Evolutionary conservation across 2,113 vertebrate species (phyloP).

Genomic region (Microtus richardsoni): DNA sequence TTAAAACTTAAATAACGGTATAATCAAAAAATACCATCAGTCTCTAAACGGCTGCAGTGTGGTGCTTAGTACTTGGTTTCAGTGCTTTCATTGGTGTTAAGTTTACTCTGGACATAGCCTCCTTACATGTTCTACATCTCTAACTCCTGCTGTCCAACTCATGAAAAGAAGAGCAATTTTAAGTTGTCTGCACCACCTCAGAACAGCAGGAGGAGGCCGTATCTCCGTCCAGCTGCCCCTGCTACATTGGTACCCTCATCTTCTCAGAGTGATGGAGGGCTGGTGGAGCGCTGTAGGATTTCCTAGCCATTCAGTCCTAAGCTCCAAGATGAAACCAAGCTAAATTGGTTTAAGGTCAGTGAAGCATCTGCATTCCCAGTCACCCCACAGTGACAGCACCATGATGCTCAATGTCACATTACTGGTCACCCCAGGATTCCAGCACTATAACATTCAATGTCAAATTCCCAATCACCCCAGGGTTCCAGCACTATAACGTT

Average conservation of each 20-base stretch:
- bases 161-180: not conserved
- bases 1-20: not conserved
- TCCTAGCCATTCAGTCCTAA: not conserved
- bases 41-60: conserved; percentile 10
- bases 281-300: not conserved
- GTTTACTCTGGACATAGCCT: not conserved
- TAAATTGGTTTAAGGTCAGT: not conserved
- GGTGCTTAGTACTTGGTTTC: not conserved
- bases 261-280: not conserved
- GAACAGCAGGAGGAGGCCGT: not conserved
- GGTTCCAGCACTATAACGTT: no score
- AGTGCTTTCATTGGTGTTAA: not conserved
- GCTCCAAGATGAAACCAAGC: not conserved
- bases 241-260: not conserved
- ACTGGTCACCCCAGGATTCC: not conserved
- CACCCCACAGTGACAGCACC: not conserved
- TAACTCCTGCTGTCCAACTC: conserved; percentile 2
- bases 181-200: not conserved
- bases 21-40: not conserved
- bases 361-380: not conserved
- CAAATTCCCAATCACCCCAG: no score
- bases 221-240: not conserved
- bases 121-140: not conserved
- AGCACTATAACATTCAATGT: no score
- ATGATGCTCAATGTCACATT: no score